Percentiles rank a stretch among this genome's conserved stretches.
These are phyloP conservation scores for Pituophis catenifer DNA, from an alignment of 2,113 vertebrate species.

Conservation along the genomic window DNA sequence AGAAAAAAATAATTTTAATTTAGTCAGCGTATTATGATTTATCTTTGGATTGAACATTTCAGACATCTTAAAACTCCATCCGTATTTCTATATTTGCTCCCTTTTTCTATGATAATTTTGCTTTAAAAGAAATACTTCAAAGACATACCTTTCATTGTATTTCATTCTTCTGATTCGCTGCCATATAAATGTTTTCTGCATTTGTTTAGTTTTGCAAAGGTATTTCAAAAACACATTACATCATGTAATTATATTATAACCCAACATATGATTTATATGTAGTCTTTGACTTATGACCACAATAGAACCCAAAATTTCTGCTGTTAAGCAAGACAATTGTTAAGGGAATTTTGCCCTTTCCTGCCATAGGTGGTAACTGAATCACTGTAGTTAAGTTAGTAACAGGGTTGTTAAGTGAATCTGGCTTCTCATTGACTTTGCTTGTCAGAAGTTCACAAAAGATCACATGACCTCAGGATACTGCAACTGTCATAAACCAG, in stretches of 20 bases:
- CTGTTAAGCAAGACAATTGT: too few species aligned
- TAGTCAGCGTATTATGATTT: neutral
- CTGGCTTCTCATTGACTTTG: too few species aligned
- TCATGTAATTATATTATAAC: neutral
- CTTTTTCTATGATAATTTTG: neutral
- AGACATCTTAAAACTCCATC: neutral
- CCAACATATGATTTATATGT: neutral
- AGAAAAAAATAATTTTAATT: constrained; percentile 24
- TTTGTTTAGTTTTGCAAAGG: neutral
- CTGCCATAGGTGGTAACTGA: too few species aligned
- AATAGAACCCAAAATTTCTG: neutral
- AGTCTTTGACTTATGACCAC: neutral
- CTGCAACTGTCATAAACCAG: too few species aligned
- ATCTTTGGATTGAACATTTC: neutral
- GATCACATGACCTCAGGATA: too few species aligned
- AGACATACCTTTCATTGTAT: neutral
- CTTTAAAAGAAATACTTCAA: neutral
- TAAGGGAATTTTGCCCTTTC: too few species aligned
- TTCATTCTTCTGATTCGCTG: neutral
- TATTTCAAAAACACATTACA: neutral
- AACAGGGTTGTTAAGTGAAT: too few species aligned
- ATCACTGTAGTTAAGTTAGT: too few species aligned
- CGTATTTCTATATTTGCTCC: neutral
- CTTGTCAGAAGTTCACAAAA: too few species aligned
- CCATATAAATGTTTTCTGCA: neutral